Evolutionary conservation across 2,113 vertebrate genomes (phyloP).

Genomic region (Mastomys natalensis): DNA sequence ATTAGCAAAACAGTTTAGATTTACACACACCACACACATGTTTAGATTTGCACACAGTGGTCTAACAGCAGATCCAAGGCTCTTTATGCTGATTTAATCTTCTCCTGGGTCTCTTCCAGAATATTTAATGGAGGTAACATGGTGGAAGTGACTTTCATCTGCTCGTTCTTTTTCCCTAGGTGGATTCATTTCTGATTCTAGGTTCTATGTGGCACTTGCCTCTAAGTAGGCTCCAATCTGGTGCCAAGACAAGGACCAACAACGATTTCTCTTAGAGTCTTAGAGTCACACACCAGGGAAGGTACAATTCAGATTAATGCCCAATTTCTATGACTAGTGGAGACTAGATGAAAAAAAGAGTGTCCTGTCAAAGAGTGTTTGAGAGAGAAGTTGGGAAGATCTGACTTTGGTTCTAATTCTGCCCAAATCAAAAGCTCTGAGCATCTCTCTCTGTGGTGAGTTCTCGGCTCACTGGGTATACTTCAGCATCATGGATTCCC

Average conservation of each 20-base stretch:
- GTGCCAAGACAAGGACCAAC: background rate
- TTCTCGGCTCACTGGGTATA: background rate
- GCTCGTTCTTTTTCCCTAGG: background rate
- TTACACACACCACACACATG: background rate
- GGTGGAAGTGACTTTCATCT: background rate
- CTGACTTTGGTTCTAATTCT: background rate
- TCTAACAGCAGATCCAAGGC: background rate
- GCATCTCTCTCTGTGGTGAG: fast-evolving
- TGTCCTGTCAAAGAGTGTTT: background rate
- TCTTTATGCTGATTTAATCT: too few relatives aligned
- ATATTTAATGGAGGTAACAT: background rate
- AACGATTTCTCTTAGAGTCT: background rate
- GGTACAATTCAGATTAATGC: background rate
- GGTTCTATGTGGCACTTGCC: background rate
- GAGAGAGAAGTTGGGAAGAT: background rate
- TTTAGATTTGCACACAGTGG: background rate
- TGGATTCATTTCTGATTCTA: background rate
- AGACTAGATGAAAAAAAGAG: background rate
- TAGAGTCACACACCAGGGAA: background rate
- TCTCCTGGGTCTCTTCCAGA: background rate
- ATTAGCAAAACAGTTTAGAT: background rate
- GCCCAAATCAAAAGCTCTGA: background rate
- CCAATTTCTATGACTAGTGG: too few relatives aligned
- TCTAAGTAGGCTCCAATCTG: background rate
- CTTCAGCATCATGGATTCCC: fast-evolving